A percentile compares a stretch with the other conserved stretches of the same genome.
These are phyloP conservation scores for Drosophila hamatofila DNA, from an alignment of 2,888 invertebrate species.

Conservation along the genomic window DNA sequence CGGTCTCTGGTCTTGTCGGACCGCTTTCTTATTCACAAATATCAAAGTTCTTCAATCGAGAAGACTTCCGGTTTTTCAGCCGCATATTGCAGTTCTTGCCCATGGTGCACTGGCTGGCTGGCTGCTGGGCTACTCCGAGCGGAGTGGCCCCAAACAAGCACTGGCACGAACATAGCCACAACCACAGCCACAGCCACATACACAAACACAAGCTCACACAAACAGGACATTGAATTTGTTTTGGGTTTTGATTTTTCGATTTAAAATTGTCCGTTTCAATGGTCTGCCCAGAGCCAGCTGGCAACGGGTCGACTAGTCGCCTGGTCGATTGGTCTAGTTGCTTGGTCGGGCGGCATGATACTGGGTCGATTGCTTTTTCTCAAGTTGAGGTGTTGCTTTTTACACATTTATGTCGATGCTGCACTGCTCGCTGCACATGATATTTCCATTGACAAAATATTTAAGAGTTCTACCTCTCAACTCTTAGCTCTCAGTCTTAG, in stretches of 20 bases:
- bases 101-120: constrained; percentile 50
- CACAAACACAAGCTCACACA: constrained; percentile 41
- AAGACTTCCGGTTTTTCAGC: constrained; percentile 69
- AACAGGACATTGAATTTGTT: constrained; percentile 79
- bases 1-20: constrained; percentile 33
- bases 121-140: constrained; percentile 41
- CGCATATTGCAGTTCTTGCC: constrained; percentile 69
- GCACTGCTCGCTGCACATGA: constrained; percentile 34
- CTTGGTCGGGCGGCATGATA: constrained; percentile 8
- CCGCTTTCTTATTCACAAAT: constrained; percentile 52
- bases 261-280: constrained; percentile 77
- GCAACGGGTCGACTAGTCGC: constrained; percentile 16
- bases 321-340: constrained; percentile 12
- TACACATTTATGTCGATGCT: constrained; percentile 45
- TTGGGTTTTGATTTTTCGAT: constrained; percentile 78
- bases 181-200: constrained; percentile 30
- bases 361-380: constrained; percentile 8
- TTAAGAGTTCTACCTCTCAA: constrained; percentile 14
- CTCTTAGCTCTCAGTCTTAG: neutral
- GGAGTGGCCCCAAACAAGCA: constrained; percentile 49
- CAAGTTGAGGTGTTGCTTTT: constrained; percentile 45
- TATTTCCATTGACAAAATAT: constrained; percentile 44
- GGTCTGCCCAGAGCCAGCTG: constrained; percentile 33
- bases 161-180: constrained; percentile 15
- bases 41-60: constrained; percentile 55